Conservation (phyloP, 2,113 vertebrate genomes). For the Donacobius atricapilla region DNA sequence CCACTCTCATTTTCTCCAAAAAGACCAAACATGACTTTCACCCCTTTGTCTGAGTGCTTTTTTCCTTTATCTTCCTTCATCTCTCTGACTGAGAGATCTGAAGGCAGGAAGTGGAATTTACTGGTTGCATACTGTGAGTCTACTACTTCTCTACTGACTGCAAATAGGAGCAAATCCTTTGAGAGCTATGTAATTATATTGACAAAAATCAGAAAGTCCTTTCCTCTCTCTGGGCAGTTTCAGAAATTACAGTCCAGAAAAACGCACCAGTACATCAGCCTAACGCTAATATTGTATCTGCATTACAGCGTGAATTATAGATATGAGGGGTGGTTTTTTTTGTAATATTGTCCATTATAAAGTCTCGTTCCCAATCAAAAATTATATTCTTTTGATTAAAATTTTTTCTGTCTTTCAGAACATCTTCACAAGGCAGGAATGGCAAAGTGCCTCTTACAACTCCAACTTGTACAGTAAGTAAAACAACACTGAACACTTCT, state of each 20-base stretch:
- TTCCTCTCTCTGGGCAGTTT: background rate
- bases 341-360: background rate
- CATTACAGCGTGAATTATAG: background rate
- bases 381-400: background rate
- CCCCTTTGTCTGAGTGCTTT: background rate
- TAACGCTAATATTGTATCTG: background rate
- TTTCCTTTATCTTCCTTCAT: background rate
- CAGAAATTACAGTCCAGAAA: background rate
- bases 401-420: background rate
- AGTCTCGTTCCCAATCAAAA: background rate
- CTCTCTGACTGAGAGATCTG: background rate
- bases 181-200: background rate
- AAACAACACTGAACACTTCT: background rate
- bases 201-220: background rate
- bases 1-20: background rate
- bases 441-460: background rate
- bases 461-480: background rate
- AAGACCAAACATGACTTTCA: background rate
- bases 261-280: background rate
- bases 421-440: background rate
- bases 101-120: slow-evolving; percentile 15
- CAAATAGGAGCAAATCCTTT: background rate
- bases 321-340: background rate
- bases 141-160: background rate
- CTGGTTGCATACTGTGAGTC: background rate